Base-by-base conservation (phyloP, 2,888 invertebrate species). In the Andricus quercusramuli region DNA sequence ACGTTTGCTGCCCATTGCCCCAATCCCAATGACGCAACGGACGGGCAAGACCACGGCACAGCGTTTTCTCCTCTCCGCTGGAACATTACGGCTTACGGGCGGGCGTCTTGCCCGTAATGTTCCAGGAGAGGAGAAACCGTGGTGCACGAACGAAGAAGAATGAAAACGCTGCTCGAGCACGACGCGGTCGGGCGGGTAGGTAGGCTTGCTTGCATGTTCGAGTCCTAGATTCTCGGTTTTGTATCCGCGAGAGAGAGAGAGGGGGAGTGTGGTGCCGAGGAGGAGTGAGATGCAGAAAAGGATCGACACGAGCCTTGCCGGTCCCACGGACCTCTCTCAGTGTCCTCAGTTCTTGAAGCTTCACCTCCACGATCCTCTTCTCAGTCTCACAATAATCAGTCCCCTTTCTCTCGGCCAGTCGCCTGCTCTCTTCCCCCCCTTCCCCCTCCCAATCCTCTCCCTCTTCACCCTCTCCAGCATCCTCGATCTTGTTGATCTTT, bases 81-180 rank as follows among this genome's bases (percentile, higher is more conserved):
- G 37, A 37, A 37, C 37, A 37, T 37, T 37, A 37, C 37, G 25
- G 25, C n/a, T n/a, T n/a, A 1, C 25, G 25, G 25, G 25, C 25
- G 37, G 37, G 37, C 37, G 37, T 8, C 37, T 37, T 37, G 37
- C 37, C 37, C 37, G 22, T 78, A 17, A 41, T 25, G 32, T 47
- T 41, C 44, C 37, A 37, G 44, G 47, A 65, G 51, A 68, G 78
- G 77, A 44, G 78, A 74, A 80, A 81, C 78, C 83, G 77, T 78
- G 82, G 78, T 81, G 81, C 84, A 80, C 84, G 82, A 81, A 80
- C 84, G 82, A 81, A 80, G 79, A 83, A 83, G 83, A 83, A 83
- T 83, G 80, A 83, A 83, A 83, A 81, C 79, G 80, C 82, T 79
- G 81, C 78, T 82, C 56, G 65, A 70, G 79, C 79, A 81, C 81